Conservation (phyloP, 2,888 invertebrate species). For the Eubasilissa splendida region DNA sequence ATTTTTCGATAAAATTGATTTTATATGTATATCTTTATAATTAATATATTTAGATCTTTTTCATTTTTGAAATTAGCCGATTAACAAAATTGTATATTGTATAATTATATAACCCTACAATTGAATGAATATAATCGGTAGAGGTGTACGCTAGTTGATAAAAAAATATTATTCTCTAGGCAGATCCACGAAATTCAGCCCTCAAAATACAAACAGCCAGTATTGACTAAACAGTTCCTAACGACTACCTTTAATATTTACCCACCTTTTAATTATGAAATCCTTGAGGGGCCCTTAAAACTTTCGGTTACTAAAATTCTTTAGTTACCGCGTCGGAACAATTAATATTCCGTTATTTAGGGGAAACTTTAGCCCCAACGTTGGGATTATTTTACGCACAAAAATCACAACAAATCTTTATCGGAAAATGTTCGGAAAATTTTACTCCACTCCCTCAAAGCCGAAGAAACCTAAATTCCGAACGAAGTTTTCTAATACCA, state of each 20-base stretch:
- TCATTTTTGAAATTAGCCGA: too few species aligned
- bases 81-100: too few species aligned
- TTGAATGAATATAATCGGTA: too few species aligned
- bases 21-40: too few species aligned
- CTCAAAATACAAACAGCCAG: neutral
- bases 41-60: too few species aligned
- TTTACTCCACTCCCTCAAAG: slow-evolving; percentile 5
- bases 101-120: too few species aligned
- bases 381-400: neutral
- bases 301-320: slow-evolving; percentile 13
- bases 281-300: slow-evolving; percentile 14
- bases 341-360: slow-evolving; percentile 13
- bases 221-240: neutral
- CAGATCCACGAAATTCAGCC: neutral
- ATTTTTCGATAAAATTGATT: too few species aligned
- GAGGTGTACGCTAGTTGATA: too few species aligned
- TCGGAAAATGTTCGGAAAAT: neutral
- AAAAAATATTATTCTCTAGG: too few species aligned
- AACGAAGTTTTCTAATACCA: neutral
- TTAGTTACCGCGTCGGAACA: slow-evolving; percentile 20
- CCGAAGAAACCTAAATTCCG: neutral
- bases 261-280: slow-evolving; percentile 23
- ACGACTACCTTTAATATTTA: slow-evolving; percentile 9
- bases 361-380: neutral
- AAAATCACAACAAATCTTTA: slow-evolving; percentile 31